phyloP scores from a whole-genome alignment of 2,888 invertebrate genomes.

The Tipula unca region DNA sequence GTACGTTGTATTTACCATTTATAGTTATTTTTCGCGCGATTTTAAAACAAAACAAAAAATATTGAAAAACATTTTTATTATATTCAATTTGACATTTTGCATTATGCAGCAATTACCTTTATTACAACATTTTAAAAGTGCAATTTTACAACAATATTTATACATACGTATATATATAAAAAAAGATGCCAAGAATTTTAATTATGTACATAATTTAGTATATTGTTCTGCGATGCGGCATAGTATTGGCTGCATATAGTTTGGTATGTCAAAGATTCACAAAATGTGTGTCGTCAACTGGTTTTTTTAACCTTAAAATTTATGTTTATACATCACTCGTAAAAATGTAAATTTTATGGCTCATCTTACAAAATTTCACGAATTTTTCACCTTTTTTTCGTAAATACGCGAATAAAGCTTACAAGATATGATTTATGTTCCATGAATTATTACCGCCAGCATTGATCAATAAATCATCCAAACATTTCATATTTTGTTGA shows the following conservation, averaged over 20 bases:
- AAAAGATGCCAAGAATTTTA: neutral
- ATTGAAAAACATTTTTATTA: neutral
- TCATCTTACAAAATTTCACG: neutral
- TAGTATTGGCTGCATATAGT: neutral
- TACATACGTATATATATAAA: neutral
- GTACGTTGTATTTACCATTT: neutral
- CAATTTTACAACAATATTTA: neutral
- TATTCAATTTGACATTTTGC: neutral
- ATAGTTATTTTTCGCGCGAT: slow-evolving; percentile 8
- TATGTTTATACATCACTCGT: neutral
- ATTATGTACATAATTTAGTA: neutral
- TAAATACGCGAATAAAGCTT: neutral
- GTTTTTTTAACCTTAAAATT: neutral
- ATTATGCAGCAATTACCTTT: neutral
- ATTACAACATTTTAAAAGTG: neutral
- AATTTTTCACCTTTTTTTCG: neutral
- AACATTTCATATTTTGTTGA: neutral
- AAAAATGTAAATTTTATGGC: neutral
- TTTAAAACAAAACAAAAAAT: neutral
- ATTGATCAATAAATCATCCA: neutral
- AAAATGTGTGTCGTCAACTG: neutral
- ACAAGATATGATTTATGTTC: neutral
- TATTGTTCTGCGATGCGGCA: neutral
- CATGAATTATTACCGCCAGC: neutral
- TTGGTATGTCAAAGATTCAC: neutral